Percentiles rank a stretch among this genome's conserved stretches.
Evolutionary conservation across 1,140 invertebrate species (phyloP).

Genomic region (Drusus annulatus): DNA sequence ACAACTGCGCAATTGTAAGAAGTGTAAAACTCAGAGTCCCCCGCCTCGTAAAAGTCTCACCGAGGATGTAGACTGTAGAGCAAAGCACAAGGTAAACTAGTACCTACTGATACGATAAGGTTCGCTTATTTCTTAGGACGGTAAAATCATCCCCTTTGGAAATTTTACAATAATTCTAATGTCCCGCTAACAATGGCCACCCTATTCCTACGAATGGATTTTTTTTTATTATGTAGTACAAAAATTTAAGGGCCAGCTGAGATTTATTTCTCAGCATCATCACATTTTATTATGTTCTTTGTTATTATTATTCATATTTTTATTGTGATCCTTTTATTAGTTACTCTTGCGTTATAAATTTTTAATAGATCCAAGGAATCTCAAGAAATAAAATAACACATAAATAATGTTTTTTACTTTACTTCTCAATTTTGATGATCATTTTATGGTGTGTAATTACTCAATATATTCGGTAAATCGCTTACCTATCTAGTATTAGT

Average conservation of each 20-base stretch:
- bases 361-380: slow-evolving; percentile 28
- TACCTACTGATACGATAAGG: too few relatives aligned
- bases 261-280: slow-evolving; percentile 28
- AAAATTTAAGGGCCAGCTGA: slow-evolving; percentile 38
- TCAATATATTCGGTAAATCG: slow-evolving; percentile 21
- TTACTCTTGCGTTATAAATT: slow-evolving; percentile 33
- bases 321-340: slow-evolving; percentile 38
- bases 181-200: slow-evolving; percentile 8
- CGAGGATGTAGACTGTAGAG: too few relatives aligned
- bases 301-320: slow-evolving; percentile 43
- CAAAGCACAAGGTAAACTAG: too few relatives aligned
- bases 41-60: too few relatives aligned
- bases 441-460: slow-evolving; percentile 27
- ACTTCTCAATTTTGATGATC: not conserved
- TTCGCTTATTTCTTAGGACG: too few relatives aligned
- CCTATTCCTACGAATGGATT: slow-evolving; percentile 11
- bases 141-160: not conserved
- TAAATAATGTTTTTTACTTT: not conserved
- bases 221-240: slow-evolving; percentile 43
- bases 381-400: not conserved
- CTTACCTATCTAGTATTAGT: not conserved
- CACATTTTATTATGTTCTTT: slow-evolving; percentile 34
- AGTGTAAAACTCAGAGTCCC: too few relatives aligned
- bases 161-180: slow-evolving; percentile 34
- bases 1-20: too few relatives aligned